These are phyloP conservation scores for Cyclura pinguis DNA, from an alignment of 2,797 vertebrate genomes.

Conservation along the genomic window DNA sequence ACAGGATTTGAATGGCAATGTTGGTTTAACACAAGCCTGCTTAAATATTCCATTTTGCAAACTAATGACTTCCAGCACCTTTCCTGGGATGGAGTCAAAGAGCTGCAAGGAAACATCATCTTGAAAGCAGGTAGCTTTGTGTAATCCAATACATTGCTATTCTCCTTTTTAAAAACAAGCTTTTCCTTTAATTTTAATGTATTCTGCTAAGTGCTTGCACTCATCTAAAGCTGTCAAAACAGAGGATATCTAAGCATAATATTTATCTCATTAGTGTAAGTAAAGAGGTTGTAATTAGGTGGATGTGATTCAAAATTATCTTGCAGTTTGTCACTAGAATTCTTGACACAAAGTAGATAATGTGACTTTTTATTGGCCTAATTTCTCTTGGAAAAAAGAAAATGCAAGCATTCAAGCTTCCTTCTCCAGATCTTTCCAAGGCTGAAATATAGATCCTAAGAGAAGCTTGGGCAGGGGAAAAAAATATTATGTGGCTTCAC, in stretches of 20 bases:
- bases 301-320: constrained; percentile 72
- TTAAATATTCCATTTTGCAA: constrained; percentile 56
- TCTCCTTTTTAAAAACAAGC: constrained; percentile 62
- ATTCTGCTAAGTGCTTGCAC: constrained; percentile 67
- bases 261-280: constrained; percentile 78
- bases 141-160: constrained; percentile 52
- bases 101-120: constrained; percentile 59
- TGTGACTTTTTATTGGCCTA: constrained; percentile 37
- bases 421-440: constrained; percentile 58
- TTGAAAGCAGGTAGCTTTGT: constrained; percentile 58
- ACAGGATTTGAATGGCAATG: background rate
- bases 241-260: constrained; percentile 77
- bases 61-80: constrained; percentile 58
- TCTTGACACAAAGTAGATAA: constrained; percentile 48
- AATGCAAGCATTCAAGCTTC: background rate
- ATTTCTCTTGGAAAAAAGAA: constrained; percentile 12
- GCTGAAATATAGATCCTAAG: constrained; percentile 35
- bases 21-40: constrained; percentile 50
- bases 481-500: background rate
- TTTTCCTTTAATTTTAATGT: constrained; percentile 60
- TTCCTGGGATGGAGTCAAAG: constrained; percentile 50
- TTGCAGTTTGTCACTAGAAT: constrained; percentile 68
- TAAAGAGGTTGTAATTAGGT: constrained; percentile 64
- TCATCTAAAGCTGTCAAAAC: constrained; percentile 70
- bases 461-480: background rate